Base-by-base conservation (phyloP, 2,888 invertebrate species). In the Timema cristinae region DNA sequence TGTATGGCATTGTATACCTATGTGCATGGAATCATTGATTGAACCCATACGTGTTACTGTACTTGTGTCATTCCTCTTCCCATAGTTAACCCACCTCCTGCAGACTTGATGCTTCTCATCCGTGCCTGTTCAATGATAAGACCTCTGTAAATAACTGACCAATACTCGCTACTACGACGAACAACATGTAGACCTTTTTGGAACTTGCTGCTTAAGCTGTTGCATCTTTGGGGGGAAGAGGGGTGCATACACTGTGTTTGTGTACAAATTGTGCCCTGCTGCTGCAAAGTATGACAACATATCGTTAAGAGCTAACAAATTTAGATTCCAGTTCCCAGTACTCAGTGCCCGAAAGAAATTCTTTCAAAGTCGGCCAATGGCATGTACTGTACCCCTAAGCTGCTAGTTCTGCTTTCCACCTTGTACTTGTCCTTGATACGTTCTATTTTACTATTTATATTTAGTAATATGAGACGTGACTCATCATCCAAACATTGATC, bases 181-280 rank as follows among this genome's bases (percentile, higher is more conserved):
- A n/a, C n/a, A n/a, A n/a, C n/a, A n/a, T n/a, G n/a, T n/a, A n/a
- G n/a, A n/a, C n/a, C n/a, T n/a, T n/a, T n/a, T n/a, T n/a, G n/a
- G n/a, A n/a, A n/a, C n/a, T n/a, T n/a, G n/a, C n/a, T n/a, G n/a
- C n/a, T n/a, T n/a, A n/a, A n/a, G n/a, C n/a, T n/a, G n/a, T n/a
- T n/a, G n/a, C n/a, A n/a, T n/a, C n/a, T n/a, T n/a, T n/a, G n/a
- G n/a, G n/a, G n/a, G n/a, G n/a, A n/a, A n/a, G n/a, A n/a, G n/a
- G n/a, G n/a, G n/a, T n/a, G n/a, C n/a, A n/a, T n/a, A n/a, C n/a
- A n/a, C n/a, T n/a, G n/a, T n/a, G n/a, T n/a, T n/a, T n/a, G n/a
- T n/a, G n/a, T n/a, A n/a, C n/a, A n/a, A n/a, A 63, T 63, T 63
- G 63, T 63, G 63, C 32, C 32, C 32, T 63, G 63, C 63, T 11